These are phyloP conservation scores for Cyphomyrmex costatus DNA, from an alignment of 1,140 invertebrate species.

Conservation along the genomic window DNA sequence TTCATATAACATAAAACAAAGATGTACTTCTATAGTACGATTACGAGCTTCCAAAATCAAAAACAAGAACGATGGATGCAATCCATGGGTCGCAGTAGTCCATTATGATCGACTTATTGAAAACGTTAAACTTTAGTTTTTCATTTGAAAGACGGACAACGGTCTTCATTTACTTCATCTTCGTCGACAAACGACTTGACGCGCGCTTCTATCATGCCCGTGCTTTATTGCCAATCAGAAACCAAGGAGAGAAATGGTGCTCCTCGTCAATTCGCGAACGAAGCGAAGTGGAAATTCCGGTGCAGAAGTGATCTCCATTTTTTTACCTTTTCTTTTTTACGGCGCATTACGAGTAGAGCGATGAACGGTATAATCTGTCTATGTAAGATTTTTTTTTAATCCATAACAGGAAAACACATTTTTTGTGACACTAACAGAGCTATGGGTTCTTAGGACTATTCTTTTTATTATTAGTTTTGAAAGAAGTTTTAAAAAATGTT, in stretches of 20 bases:
- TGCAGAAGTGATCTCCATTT: constrained; percentile 1
- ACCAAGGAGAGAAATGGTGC: constrained; percentile 42
- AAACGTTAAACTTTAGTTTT: constrained; percentile 47
- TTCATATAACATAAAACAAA: not conserved
- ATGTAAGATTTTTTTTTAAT: constrained; percentile 29
- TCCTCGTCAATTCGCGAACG: constrained; percentile 60
- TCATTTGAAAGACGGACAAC: constrained; percentile 42
- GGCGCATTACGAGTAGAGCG: not conserved
- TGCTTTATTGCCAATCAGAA: constrained; percentile 74
- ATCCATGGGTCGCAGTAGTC: not conserved
- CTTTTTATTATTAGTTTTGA: too few species aligned
- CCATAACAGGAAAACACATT: too few species aligned
- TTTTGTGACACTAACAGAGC: too few species aligned
- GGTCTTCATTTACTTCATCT: constrained; percentile 60
- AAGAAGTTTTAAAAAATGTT: too few species aligned
- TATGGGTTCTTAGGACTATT: too few species aligned
- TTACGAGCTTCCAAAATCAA: not conserved
- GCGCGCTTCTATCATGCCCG: constrained; percentile 55
- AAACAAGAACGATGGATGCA: not conserved
- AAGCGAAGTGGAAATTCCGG: constrained; percentile 66
- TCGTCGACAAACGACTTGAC: constrained; percentile 52
- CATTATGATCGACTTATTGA: constrained; percentile 49
- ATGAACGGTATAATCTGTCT: constrained; percentile 12
- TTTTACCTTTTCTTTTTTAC: constrained; percentile 14
- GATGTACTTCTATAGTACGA: not conserved